Evolutionary conservation across 2,888 invertebrate species (phyloP).

Genomic region (Amblyjoppa fuscipennis): DNA sequence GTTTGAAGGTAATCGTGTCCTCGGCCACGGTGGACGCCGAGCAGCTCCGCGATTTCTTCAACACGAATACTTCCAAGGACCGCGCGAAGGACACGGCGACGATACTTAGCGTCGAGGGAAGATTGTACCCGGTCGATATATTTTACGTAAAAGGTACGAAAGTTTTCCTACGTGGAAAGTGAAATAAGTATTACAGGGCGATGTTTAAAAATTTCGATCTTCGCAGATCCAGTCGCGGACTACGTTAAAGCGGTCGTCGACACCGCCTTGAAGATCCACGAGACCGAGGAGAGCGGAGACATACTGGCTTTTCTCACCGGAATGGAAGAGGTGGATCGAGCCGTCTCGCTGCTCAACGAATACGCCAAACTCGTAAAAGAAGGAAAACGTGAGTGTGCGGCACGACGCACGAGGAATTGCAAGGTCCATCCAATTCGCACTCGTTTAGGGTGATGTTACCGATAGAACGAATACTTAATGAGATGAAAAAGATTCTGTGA

Average conservation of each 20-base stretch:
- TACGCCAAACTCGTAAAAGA: conserved; percentile 87
- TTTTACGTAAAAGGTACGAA: conserved; percentile 91
- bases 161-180: neutral
- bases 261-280: conserved; percentile 95
- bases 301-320: conserved; percentile 97
- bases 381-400: conserved; percentile 79
- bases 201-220: conserved; percentile 69
- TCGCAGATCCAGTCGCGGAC: conserved; percentile 93
- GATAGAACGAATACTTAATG: too few relatives aligned
- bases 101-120: conserved; percentile 95
- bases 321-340: conserved; percentile 96
- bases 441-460: neutral
- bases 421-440: neutral
- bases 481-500: too few relatives aligned
- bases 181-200: neutral
- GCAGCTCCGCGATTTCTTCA: conserved; percentile 93
- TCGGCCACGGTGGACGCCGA: conserved; percentile 99
- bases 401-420: neutral
- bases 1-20: conserved; percentile 94
- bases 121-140: conserved; percentile 94
- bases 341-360: conserved; percentile 88
- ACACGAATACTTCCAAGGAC: conserved; percentile 86
- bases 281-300: conserved; percentile 93
- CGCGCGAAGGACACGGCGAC: conserved; percentile 89
- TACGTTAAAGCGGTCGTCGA: conserved; percentile 95